Conservation (phyloP, 2,797 vertebrate species). For the Acanthurus lineatus region DNA sequence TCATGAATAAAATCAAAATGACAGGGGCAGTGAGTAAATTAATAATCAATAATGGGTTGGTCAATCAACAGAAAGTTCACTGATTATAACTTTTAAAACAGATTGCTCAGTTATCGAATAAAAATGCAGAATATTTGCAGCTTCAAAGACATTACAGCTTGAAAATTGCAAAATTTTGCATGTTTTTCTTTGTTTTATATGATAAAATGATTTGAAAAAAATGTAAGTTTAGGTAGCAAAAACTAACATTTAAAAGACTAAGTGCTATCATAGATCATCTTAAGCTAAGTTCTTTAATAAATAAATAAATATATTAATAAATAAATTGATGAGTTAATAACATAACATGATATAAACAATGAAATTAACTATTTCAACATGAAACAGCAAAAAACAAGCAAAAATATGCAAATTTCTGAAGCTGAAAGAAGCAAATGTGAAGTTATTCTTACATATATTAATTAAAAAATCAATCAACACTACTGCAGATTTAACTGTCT, state of each 20-base stretch:
- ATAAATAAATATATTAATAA: too few relatives aligned
- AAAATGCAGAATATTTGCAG: background rate
- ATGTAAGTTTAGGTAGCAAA: too few relatives aligned
- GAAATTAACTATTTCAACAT: too few relatives aligned
- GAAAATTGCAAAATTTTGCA: background rate
- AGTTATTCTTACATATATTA: background rate
- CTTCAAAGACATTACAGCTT: background rate
- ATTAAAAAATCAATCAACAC: background rate
- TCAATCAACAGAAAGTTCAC: background rate
- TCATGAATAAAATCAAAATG: background rate
- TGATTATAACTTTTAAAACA: background rate
- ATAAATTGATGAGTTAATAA: too few relatives aligned
- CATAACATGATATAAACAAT: too few relatives aligned
- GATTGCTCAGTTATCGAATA: background rate
- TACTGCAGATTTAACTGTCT: constrained; percentile 4
- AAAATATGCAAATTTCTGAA: background rate
- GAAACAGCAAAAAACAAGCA: background rate
- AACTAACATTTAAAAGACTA: too few relatives aligned
- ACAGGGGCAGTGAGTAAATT: background rate
- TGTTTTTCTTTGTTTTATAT: background rate
- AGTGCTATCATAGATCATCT: too few relatives aligned
- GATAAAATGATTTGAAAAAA: too few relatives aligned
- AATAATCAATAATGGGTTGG: background rate
- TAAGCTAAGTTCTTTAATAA: too few relatives aligned
- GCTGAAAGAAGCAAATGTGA: background rate